phyloP scores from a whole-genome alignment of 2,113 vertebrate species.

The Cyprinodon brontotheroides region DNA sequence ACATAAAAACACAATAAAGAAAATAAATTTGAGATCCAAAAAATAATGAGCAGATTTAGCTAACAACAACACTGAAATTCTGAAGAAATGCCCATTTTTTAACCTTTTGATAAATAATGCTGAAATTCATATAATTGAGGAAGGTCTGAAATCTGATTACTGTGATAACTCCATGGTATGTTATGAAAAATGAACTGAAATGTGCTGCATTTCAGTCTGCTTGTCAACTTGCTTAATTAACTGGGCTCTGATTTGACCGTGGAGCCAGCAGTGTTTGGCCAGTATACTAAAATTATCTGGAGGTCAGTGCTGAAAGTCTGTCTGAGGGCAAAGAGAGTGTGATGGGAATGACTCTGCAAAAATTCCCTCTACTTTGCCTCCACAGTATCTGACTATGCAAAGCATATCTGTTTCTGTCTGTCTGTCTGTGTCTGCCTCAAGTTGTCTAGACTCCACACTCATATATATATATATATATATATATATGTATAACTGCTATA shows the following conservation, averaged over 20 bases:
- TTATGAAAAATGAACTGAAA: background rate
- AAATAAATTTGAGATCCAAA: background rate
- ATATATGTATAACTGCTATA: too few relatives aligned
- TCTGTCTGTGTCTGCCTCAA: too few relatives aligned
- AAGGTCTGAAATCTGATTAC: background rate
- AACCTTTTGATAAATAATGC: background rate
- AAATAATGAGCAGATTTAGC: background rate
- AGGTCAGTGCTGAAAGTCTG: slow-evolving; percentile 62
- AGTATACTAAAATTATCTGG: slow-evolving; percentile 50
- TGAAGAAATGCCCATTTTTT: background rate
- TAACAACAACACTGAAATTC: background rate
- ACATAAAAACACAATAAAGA: too few relatives aligned
- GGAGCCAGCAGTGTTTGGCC: slow-evolving; percentile 49
- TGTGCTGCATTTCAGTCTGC: background rate
- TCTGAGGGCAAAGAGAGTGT: slow-evolving; percentile 65
- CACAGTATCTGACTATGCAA: slow-evolving; percentile 51
- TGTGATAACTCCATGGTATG: background rate
- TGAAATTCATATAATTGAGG: too few relatives aligned
- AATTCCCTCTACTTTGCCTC: slow-evolving; percentile 22
- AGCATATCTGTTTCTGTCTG: slow-evolving; percentile 28
- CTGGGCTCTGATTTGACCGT: slow-evolving; percentile 41
- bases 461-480: too few relatives aligned
- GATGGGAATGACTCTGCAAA: slow-evolving; percentile 67
- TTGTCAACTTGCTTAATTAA: slow-evolving; percentile 48
- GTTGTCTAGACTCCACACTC: too few relatives aligned